These are phyloP conservation scores for Lochmaea capreae DNA, from an alignment of 2,888 invertebrate species.

Conservation along the genomic window DNA sequence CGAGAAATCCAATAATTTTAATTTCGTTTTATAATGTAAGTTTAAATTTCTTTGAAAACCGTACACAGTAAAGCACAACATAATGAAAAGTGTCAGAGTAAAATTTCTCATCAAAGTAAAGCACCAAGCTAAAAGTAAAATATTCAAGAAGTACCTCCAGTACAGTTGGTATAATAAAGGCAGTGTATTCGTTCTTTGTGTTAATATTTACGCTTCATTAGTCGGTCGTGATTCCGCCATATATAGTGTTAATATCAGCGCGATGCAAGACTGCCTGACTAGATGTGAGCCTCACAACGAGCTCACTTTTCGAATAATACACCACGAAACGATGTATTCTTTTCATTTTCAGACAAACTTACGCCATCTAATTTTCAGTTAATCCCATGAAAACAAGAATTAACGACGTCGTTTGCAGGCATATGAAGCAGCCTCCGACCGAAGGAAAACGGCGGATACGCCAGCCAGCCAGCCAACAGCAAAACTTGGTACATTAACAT, in stretches of 20 bases:
- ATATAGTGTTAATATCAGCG: constrained; percentile 56
- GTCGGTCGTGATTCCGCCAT: constrained; percentile 54
- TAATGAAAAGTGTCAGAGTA: constrained; percentile 29
- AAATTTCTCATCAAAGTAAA: constrained; percentile 34
- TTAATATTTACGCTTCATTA: constrained; percentile 62
- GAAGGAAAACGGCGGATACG: constrained; percentile 41
- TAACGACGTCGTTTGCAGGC: constrained; percentile 67
- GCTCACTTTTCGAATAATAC: constrained; percentile 64
- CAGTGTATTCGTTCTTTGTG: constrained; percentile 51
- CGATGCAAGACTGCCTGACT: constrained; percentile 50
- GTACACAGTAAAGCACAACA: background rate
- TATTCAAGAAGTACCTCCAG: constrained; percentile 43
- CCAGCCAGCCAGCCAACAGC: constrained; percentile 53
- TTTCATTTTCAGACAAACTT: constrained; percentile 65
- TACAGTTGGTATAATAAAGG: constrained; percentile 38
- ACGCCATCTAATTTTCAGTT: constrained; percentile 67
- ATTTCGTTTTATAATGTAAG: background rate
- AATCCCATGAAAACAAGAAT: constrained; percentile 67
- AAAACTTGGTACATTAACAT: constrained; percentile 65
- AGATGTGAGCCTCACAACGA: constrained; percentile 51
- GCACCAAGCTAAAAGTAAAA: constrained; percentile 37
- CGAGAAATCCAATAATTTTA: too few relatives aligned
- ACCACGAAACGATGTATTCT: constrained; percentile 63
- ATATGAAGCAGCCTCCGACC: constrained; percentile 63
- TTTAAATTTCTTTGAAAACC: background rate